A percentile compares a stretch with the other conserved stretches of the same genome.
Conservation (phyloP, 2,888 invertebrate species). For the Elysia crispata region DNA sequence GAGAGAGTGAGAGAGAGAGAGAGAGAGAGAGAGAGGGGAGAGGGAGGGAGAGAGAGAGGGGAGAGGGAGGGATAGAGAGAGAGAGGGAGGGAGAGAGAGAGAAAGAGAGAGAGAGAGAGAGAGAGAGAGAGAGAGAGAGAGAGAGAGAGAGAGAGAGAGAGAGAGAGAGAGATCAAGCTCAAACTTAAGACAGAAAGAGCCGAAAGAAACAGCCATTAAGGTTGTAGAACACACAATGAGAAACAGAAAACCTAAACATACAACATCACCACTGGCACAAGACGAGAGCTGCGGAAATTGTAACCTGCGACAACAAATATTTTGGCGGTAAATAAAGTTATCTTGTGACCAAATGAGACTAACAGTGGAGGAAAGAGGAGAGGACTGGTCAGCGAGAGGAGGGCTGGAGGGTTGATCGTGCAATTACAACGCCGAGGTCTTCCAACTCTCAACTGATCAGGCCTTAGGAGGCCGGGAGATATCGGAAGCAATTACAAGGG, state of each 20-base stretch:
- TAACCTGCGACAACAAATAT: constrained; percentile 51
- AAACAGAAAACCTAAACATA: background rate
- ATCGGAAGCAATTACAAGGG: constrained; percentile 48
- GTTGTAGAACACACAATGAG: background rate
- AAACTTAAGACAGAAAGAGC: background rate
- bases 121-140: constrained; percentile 32
- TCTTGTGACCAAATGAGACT: constrained; percentile 15
- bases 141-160: constrained; percentile 33
- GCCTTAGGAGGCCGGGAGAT: constrained; percentile 11
- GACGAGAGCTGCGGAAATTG: no score
- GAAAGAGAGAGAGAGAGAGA: constrained; percentile 25
- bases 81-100: no score
- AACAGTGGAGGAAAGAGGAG: no score
- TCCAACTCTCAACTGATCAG: constrained; percentile 16
- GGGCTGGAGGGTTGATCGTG: constrained; percentile 17
- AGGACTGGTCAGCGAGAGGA: background rate
- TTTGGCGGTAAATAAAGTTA: constrained; percentile 57
- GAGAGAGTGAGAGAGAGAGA: no score
- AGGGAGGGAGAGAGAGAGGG: no score
- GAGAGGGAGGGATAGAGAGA: no score
- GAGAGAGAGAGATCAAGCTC: constrained; percentile 15
- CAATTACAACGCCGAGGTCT: constrained; percentile 41
- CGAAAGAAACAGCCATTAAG: background rate
- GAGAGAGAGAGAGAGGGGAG: no score
- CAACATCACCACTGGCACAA: background rate